These are phyloP conservation scores for Tenebrio molitor DNA, from an alignment of 1,140 invertebrate genomes.

Conservation along the genomic window DNA sequence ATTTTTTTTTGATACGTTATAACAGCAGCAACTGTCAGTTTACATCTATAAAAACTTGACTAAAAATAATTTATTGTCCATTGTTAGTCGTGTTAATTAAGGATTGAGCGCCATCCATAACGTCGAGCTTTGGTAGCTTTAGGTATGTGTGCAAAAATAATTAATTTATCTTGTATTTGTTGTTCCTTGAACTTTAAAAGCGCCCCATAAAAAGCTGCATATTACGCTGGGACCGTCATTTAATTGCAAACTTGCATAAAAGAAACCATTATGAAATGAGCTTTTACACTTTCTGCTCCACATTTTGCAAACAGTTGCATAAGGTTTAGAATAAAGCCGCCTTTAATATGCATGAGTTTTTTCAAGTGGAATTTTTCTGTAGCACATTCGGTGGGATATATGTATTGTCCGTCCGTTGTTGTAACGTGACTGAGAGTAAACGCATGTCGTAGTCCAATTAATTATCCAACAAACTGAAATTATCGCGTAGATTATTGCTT, in stretches of 20 bases:
- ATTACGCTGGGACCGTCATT: background rate
- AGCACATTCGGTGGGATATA: background rate
- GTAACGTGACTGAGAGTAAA: constrained; percentile 1
- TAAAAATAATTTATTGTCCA: too few species aligned
- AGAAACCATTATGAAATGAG: background rate
- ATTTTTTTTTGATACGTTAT: too few species aligned
- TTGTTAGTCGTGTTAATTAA: too few species aligned
- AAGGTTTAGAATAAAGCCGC: background rate
- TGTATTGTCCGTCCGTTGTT: background rate
- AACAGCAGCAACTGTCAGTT: too few species aligned
- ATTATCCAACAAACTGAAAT: background rate
- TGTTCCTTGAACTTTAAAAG: constrained; percentile 4
- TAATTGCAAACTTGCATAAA: background rate
- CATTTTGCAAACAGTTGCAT: constrained; percentile 3
- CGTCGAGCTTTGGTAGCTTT: background rate
- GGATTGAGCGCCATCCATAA: too few species aligned
- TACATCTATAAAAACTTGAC: too few species aligned
- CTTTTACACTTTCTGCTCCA: background rate
- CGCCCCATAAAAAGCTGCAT: background rate
- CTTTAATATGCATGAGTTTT: background rate
- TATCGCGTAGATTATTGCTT: background rate
- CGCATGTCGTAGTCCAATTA: background rate
- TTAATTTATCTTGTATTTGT: background rate
- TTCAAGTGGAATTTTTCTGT: background rate
- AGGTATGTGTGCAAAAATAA: background rate